Conservation (phyloP, 2,113 vertebrate species). For the Clinocottus analis region DNA sequence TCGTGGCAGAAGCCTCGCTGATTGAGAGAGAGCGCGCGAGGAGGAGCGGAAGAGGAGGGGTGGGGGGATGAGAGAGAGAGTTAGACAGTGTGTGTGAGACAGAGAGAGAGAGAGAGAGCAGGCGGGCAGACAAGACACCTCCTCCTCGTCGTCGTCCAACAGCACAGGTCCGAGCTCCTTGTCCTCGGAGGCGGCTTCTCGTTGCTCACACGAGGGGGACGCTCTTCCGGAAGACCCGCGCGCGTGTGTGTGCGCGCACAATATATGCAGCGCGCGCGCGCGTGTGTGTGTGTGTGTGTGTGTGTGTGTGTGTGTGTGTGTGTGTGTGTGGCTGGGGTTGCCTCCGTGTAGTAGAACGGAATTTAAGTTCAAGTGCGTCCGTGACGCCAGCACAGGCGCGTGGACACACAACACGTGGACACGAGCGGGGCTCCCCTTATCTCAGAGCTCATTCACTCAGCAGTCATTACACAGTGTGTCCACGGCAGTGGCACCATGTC, state of each 20-base stretch:
- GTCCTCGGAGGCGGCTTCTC: slow-evolving; percentile 71
- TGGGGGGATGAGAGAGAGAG: slow-evolving; percentile 33
- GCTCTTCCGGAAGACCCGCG: slow-evolving; percentile 89
- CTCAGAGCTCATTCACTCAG: slow-evolving; percentile 28
- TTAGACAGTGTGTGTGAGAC: slow-evolving; percentile 27
- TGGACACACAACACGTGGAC: slow-evolving; percentile 82
- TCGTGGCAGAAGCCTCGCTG: slow-evolving; percentile 71
- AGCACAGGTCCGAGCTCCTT: slow-evolving; percentile 76
- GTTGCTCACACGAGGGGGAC: slow-evolving; percentile 88
- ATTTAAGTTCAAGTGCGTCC: slow-evolving; percentile 97
- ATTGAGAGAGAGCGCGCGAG: slow-evolving; percentile 70
- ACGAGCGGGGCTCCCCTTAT: slow-evolving; percentile 87
- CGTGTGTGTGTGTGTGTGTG: slow-evolving; percentile 87
- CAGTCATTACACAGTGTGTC: not conserved
- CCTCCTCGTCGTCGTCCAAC: slow-evolving; percentile 79
- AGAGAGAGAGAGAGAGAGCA: slow-evolving; percentile 37
- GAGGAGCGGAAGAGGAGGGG: slow-evolving; percentile 22
- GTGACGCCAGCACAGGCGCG: slow-evolving; percentile 86
- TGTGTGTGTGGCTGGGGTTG: slow-evolving; percentile 92
- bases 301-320: slow-evolving; percentile 85
- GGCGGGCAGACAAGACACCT: slow-evolving; percentile 77
- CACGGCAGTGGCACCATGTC: too few relatives aligned
- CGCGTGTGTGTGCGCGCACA: slow-evolving; percentile 39
- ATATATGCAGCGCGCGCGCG: slow-evolving; percentile 72
- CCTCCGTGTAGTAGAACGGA: slow-evolving; percentile 92